Evolutionary conservation across 1,140 invertebrate genomes (phyloP).

Genomic region (Zaprionus gabonicus): DNA sequence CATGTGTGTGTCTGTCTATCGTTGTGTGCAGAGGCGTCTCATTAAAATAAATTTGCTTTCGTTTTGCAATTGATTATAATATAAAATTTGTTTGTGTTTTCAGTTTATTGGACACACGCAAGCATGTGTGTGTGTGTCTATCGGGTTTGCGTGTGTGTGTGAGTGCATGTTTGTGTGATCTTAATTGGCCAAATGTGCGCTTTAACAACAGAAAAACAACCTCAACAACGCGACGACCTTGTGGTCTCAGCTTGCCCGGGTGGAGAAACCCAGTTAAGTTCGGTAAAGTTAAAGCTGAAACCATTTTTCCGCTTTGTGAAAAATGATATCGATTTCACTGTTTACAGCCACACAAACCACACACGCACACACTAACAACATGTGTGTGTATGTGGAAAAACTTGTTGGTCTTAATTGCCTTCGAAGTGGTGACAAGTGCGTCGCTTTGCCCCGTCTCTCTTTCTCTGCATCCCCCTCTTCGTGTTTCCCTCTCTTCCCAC

Average conservation of each 20-base stretch:
- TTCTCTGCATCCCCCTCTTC: too few species aligned
- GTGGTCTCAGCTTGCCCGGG: constrained; percentile 41
- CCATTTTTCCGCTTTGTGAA: constrained; percentile 69
- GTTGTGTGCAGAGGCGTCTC: constrained; percentile 24
- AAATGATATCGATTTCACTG: constrained; percentile 78
- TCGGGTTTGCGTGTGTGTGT: constrained; percentile 18
- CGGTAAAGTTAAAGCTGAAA: constrained; percentile 51
- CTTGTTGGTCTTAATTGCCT: constrained; percentile 65
- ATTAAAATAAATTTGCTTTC: constrained; percentile 62
- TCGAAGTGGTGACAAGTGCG: constrained; percentile 62
- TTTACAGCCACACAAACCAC: constrained; percentile 17
- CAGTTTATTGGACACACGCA: background rate
- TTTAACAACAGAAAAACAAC: constrained; percentile 12
- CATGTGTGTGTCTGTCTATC: constrained; percentile 15
- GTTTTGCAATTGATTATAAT: constrained; percentile 42
- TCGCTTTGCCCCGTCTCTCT: constrained; percentile 22
- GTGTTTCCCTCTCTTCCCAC: background rate
- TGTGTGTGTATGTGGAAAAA: constrained; percentile 44
- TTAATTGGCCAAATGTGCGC: constrained; percentile 63
- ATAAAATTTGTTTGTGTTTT: constrained; percentile 47
- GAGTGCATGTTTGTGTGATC: constrained; percentile 38
- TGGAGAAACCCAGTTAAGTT: constrained; percentile 21
- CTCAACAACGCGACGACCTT: constrained; percentile 60
- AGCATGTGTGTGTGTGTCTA: constrained; percentile 21
- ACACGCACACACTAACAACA: background rate